Conservation (phyloP, 2,113 vertebrate species). For the Cyphomyrus plagiostoma region DNA sequence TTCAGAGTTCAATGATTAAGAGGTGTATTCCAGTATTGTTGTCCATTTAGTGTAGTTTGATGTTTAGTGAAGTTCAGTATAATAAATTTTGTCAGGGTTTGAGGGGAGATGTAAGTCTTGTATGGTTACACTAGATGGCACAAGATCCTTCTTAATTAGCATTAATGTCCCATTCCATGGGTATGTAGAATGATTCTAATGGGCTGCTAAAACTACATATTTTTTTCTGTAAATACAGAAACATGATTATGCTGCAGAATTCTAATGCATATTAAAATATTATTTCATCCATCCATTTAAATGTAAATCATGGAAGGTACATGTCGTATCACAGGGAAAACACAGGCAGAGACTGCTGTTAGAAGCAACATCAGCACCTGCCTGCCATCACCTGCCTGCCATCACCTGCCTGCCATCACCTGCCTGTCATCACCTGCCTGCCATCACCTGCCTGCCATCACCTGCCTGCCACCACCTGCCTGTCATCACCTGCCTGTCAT, state of each 20-base stretch:
- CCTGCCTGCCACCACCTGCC: no score
- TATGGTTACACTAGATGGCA: neutral
- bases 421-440: no score
- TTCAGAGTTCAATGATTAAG: neutral
- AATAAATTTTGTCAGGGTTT: neutral
- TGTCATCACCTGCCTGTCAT: no score
- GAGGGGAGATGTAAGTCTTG: neutral
- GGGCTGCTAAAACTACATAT: neutral
- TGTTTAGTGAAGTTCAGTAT: neutral
- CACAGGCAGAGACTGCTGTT: neutral
- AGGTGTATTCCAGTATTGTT: neutral
- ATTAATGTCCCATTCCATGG: neutral
- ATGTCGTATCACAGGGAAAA: neutral
- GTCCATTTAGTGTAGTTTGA: neutral
- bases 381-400: no score
- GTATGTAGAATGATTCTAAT: neutral
- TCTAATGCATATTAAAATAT: neutral
- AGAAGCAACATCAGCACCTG: neutral
- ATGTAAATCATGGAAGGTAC: neutral
- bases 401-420: no score
- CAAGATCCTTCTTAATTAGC: neutral
- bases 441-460: no score
- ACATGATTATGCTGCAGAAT: neutral
- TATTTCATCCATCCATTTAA: neutral
- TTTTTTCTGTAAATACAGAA: neutral